Conservation (phyloP, 2,797 vertebrate species). For the Gouania willdenowi region DNA sequence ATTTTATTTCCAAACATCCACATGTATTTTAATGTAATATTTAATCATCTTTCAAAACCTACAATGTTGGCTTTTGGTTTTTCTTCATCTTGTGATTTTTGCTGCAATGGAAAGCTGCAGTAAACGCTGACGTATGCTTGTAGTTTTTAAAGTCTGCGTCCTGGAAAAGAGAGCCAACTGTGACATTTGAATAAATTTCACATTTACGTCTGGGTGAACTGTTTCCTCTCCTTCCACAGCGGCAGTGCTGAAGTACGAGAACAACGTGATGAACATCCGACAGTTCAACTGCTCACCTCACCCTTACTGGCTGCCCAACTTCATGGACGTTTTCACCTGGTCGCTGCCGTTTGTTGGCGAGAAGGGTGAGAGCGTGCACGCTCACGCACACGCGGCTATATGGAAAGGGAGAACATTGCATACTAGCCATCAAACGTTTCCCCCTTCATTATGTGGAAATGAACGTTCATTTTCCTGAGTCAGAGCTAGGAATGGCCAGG, state of each 20-base stretch:
- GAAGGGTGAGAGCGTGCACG: constrained; percentile 60
- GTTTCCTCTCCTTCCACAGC: constrained; percentile 51
- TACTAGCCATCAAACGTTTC: background rate
- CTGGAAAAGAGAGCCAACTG: too few species aligned
- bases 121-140: too few species aligned
- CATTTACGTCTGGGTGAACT: background rate
- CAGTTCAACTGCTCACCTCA: constrained; percentile 83
- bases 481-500: constrained; percentile 1
- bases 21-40: background rate
- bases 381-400: background rate
- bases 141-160: too few species aligned
- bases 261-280: constrained; percentile 82
- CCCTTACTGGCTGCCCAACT: constrained; percentile 82
- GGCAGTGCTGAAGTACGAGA: constrained; percentile 81
- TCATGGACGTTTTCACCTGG: constrained; percentile 83
- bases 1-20: background rate
- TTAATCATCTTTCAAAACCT: background rate
- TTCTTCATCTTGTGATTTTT: background rate
- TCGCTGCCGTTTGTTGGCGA: constrained; percentile 80
- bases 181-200: background rate
- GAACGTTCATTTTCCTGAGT: background rate
- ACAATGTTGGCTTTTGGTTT: background rate
- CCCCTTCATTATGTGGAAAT: background rate
- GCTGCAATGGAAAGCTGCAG: background rate
- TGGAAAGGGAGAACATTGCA: background rate